phyloP scores from a whole-genome alignment of 2,888 invertebrate species.

The Andrena bucephala region DNA sequence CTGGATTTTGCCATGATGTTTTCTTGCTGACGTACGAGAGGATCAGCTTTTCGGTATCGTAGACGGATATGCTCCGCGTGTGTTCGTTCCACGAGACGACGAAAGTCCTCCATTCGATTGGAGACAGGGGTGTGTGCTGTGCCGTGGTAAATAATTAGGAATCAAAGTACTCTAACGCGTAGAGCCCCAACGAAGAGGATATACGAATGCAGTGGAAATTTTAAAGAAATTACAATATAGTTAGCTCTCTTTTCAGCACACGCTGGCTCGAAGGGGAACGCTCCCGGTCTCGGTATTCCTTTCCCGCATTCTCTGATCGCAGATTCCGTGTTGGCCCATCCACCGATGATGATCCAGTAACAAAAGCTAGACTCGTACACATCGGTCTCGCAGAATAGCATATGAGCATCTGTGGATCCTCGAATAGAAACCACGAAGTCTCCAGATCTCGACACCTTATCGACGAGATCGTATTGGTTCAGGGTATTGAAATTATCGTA shows the following conservation, averaged over 20 bases:
- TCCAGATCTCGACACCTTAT: background rate
- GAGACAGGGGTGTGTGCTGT: conserved; percentile 61
- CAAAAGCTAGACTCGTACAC: conserved; percentile 63
- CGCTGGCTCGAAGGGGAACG: background rate
- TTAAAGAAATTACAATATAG: conserved; percentile 15
- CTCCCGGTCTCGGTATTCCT: conserved; percentile 45
- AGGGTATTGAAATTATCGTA: background rate
- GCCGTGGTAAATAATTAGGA: background rate
- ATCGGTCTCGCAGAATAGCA: conserved; percentile 75
- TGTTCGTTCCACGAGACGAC: conserved; percentile 63
- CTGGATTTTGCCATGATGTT: background rate
- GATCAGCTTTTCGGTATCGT: conserved; percentile 52
- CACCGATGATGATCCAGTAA: conserved; percentile 79
- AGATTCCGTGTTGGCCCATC: conserved; percentile 68
- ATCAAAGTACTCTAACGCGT: background rate
- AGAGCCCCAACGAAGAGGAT: background rate
- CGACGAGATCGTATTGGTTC: background rate
- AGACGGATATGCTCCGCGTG: conserved; percentile 52
- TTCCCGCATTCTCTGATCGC: conserved; percentile 74
- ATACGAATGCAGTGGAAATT: background rate
- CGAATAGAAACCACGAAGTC: conserved; percentile 71
- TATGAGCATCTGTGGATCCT: conserved; percentile 67
- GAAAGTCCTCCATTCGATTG: conserved; percentile 73
- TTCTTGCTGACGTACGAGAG: conserved; percentile 34
- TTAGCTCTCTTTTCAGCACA: conserved; percentile 23